Percentiles rank a stretch among this genome's conserved stretches.
Conservation (phyloP, 2,113 vertebrate genomes). For the Barnardius zonarius region DNA sequence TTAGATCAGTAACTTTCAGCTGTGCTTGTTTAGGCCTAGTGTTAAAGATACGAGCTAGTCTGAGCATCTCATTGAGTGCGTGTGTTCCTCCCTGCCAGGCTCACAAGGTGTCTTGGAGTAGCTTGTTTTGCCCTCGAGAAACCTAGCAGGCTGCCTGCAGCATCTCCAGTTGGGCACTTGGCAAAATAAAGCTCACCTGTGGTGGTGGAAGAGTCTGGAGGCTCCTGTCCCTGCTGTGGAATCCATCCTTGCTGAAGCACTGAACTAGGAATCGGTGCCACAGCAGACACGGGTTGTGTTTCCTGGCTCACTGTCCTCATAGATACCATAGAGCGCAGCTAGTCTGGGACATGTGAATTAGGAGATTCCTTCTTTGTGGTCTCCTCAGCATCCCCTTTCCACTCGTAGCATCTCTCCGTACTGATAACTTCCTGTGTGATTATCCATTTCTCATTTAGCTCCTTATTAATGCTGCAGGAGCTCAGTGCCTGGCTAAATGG, state of each 20-base stretch:
- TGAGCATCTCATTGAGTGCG: not conserved
- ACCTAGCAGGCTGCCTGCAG: not conserved
- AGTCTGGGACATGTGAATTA: not conserved
- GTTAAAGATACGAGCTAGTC: not conserved
- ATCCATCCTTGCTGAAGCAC: not conserved
- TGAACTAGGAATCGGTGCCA: not conserved
- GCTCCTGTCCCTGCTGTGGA: not conserved
- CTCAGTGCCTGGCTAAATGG: not conserved
- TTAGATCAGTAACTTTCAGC: not conserved
- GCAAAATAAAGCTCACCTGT: not conserved
- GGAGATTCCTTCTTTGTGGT: not conserved
- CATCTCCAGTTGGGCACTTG: not conserved
- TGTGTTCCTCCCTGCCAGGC: not conserved
- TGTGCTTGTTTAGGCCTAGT: not conserved
- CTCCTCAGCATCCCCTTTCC: not conserved
- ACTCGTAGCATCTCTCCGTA: not conserved
- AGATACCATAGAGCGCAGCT: not conserved
- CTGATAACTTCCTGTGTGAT: not conserved
- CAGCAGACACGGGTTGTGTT: not conserved
- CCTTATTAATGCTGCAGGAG: not conserved
- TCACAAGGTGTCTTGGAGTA: not conserved
- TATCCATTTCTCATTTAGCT: not conserved
- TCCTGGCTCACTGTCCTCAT: not conserved
- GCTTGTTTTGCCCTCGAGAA: not conserved
- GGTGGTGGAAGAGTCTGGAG: not conserved